These are phyloP conservation scores for Ceratoteleas bidentatus DNA, from an alignment of 1,140 invertebrate genomes.

Conservation along the genomic window DNA sequence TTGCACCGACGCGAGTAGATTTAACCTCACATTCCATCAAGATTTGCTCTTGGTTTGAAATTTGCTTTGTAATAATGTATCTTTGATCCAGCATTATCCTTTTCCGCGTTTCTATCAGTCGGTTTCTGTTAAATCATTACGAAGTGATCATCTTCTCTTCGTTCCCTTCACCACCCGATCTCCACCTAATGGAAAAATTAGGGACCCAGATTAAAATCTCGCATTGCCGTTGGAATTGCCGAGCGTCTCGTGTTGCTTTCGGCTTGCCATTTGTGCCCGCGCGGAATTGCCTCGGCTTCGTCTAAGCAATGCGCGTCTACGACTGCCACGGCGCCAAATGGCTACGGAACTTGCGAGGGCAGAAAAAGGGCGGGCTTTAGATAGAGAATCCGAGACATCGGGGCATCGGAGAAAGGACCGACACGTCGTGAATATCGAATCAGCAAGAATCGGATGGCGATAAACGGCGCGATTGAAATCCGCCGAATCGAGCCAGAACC, in stretches of 20 bases:
- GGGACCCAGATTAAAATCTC: constrained; percentile 17
- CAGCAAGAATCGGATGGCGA: constrained; percentile 71
- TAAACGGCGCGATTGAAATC: constrained; percentile 76
- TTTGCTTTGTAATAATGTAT: too few relatives aligned
- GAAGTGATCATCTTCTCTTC: background rate
- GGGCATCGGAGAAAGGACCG: constrained; percentile 53
- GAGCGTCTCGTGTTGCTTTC: constrained; percentile 31
- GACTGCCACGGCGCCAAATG: constrained; percentile 51
- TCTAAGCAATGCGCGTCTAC: constrained; percentile 40
- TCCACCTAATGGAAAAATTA: constrained; percentile 8
- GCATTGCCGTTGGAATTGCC: constrained; percentile 29
- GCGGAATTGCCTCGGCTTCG: constrained; percentile 13
- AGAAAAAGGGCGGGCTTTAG: constrained; percentile 58
- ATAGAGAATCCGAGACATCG: constrained; percentile 58
- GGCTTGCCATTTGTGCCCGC: constrained; percentile 26
- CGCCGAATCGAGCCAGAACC: constrained; percentile 55
- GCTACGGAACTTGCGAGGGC: constrained; percentile 40
- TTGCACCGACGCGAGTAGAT: too few relatives aligned
- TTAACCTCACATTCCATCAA: too few relatives aligned
- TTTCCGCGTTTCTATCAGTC: too few relatives aligned
- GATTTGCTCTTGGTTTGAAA: too few relatives aligned
- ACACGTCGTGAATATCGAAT: constrained; percentile 76
- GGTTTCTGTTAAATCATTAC: too few relatives aligned
- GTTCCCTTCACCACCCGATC: background rate
- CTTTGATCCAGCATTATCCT: too few relatives aligned